Evolutionary conservation across 2,113 vertebrate species (phyloP).

Genomic region (Clarias gariepinus): DNA sequence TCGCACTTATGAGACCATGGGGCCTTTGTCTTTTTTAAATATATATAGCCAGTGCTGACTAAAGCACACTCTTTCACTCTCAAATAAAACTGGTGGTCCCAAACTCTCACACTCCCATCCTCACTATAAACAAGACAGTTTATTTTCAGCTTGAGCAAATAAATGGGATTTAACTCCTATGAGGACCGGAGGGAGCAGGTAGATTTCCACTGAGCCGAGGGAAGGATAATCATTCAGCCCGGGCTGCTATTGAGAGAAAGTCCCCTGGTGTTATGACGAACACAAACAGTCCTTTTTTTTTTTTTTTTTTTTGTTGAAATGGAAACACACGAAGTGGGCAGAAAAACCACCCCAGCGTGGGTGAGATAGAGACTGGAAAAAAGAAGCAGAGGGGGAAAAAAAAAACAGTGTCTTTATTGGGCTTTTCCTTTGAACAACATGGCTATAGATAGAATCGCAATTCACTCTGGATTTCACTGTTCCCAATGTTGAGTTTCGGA

Average conservation of each 20-base stretch:
- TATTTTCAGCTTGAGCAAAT: constrained; percentile 37
- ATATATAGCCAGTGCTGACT: neutral
- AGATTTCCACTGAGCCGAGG: constrained; percentile 27
- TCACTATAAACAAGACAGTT: constrained; percentile 23
- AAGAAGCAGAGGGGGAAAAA: constrained; percentile 61
- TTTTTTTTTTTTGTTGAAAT: constrained; percentile 65
- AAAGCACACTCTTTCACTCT: neutral
- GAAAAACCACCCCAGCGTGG: constrained; percentile 64
- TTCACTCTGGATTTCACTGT: constrained; percentile 58
- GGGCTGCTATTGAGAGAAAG: constrained; percentile 72
- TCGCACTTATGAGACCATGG: neutral
- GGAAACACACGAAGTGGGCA: constrained; percentile 69
- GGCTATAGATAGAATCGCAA: constrained; percentile 61
- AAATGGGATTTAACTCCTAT: constrained; percentile 26
- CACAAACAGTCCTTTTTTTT: constrained; percentile 61
- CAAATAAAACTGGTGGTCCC: neutral
- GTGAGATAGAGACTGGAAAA: constrained; percentile 67
- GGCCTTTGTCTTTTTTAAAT: neutral
- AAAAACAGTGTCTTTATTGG: constrained; percentile 65
- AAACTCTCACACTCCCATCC: neutral
- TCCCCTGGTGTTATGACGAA: constrained; percentile 72
- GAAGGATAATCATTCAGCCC: constrained; percentile 47
- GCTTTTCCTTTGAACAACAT: constrained; percentile 73
- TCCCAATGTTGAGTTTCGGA: constrained; percentile 60
- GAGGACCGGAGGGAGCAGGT: constrained; percentile 32